Evolutionary conservation across 23 tunicate species (phyloP).

Genomic region (Halocynthia roretzi): DNA sequence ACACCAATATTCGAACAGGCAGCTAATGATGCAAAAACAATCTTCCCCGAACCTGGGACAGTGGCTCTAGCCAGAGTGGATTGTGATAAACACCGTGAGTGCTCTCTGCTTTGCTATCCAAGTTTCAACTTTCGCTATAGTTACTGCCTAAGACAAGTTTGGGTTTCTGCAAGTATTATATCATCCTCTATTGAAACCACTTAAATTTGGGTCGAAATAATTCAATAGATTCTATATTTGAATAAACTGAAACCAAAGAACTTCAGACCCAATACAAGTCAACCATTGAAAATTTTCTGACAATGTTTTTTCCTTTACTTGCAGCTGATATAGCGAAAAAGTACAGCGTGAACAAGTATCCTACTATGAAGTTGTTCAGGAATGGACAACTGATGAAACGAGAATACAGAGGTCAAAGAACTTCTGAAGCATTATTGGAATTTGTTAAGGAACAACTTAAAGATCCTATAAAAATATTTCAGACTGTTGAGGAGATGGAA

Average conservation of each 20-base stretch:
- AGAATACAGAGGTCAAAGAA: constrained; percentile 88
- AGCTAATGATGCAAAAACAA: constrained; percentile 36
- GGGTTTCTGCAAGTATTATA: too few relatives aligned
- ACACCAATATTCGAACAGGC: constrained; percentile 86
- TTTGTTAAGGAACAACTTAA: constrained; percentile 68
- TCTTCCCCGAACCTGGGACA: constrained; percentile 37
- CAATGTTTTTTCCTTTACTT: background rate
- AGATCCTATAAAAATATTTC: constrained; percentile 75
- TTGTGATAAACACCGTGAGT: constrained; percentile 84
- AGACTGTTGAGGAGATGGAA: constrained; percentile 69
- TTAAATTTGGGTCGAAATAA: too few relatives aligned
- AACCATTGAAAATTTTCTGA: background rate
- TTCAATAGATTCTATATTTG: too few relatives aligned
- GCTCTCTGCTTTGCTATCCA: background rate
- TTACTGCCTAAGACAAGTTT: background rate
- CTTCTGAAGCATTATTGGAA: constrained; percentile 48
- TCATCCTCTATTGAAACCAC: too few relatives aligned
- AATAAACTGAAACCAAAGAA: too few relatives aligned
- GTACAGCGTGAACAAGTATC: constrained; percentile 86
- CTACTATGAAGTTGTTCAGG: constrained; percentile 91
- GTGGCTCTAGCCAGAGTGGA: constrained; percentile 83
- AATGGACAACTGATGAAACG: constrained; percentile 73
- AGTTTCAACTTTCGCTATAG: background rate
- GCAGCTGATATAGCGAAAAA: constrained; percentile 64
- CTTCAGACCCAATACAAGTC: too few relatives aligned